Evolutionary conservation across 1,140 invertebrate genomes (phyloP).

Genomic region (Papilio glaucus): DNA sequence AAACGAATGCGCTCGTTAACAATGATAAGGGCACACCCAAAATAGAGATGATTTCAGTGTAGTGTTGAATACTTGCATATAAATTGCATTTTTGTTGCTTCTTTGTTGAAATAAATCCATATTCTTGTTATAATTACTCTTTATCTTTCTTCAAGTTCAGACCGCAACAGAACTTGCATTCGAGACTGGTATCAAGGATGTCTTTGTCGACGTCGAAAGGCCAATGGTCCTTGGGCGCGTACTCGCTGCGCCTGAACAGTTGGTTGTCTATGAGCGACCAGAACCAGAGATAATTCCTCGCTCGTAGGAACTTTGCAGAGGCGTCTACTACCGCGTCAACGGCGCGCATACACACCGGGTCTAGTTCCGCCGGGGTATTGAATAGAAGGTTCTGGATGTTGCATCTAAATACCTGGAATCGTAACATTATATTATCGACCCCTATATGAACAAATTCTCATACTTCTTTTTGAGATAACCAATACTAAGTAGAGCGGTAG

Average conservation of each 20-base stretch:
- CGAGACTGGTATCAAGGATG: constrained; percentile 37
- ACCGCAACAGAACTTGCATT: constrained; percentile 44
- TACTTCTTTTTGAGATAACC: not conserved
- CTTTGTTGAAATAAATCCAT: not conserved
- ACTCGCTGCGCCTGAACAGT: constrained; percentile 53
- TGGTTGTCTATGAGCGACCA: constrained; percentile 56
- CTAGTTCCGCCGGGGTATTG: constrained; percentile 54
- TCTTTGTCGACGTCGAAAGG: constrained; percentile 42
- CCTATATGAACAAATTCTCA: not conserved
- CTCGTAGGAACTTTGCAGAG: constrained; percentile 51
- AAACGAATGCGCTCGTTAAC: no score
- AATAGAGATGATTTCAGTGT: no score
- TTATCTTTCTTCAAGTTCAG: constrained; percentile 34
- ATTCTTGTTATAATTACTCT: not conserved
- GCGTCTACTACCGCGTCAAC: constrained; percentile 57
- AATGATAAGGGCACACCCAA: not conserved
- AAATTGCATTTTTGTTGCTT: no score
- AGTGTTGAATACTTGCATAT: no score
- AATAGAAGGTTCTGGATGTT: constrained; percentile 65
- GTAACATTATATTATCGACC: not conserved
- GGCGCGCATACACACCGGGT: constrained; percentile 60
- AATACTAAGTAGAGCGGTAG: not conserved
- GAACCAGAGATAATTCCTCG: constrained; percentile 62
- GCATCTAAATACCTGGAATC: constrained; percentile 67
- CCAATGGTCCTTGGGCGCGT: constrained; percentile 56